These are phyloP conservation scores for Thalassarche chlororhynchos DNA, from an alignment of 2,113 vertebrate species.

Conservation along the genomic window DNA sequence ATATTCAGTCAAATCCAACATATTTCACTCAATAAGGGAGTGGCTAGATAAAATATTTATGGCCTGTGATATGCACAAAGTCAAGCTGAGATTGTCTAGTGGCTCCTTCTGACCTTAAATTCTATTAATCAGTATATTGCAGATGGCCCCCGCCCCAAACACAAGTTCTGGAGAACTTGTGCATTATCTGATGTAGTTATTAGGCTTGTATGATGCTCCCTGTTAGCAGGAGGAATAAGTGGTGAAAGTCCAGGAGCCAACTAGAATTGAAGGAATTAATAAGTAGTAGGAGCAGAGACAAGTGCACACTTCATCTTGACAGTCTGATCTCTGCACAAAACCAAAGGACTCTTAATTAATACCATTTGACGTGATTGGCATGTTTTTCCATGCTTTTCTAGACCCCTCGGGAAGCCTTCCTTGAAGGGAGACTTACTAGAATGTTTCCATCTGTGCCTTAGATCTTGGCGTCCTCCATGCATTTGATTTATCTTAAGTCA, in stretches of 20 bases:
- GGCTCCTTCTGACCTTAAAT: not conserved
- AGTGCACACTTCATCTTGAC: not conserved
- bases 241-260: not conserved
- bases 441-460: conserved; percentile 51
- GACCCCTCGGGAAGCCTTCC: not conserved
- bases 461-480: not conserved
- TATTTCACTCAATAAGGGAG: not conserved
- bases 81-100: not conserved
- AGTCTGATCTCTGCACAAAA: not conserved
- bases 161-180: not conserved
- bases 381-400: not conserved
- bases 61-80: not conserved
- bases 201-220: not conserved
- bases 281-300: not conserved
- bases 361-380: not conserved
- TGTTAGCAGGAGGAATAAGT: not conserved
- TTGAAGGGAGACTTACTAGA: not conserved
- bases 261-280: not conserved
- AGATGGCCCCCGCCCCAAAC: not conserved
- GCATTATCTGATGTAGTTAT: not conserved
- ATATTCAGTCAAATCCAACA: not conserved
- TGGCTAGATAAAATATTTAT: not conserved
- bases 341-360: not conserved
- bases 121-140: not conserved
- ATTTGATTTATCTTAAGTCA: not conserved